These are phyloP conservation scores for sheep (Ovis aries) DNA, from an alignment of 2,113 vertebrate species.

Conservation along the genomic window ARS-UI_Ramb_v3.0 NC_056054.1:34574001-34574500, in stretches of 20 bases:
- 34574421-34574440: not conserved
- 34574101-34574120: not conserved
- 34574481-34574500: not conserved
- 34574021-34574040: not conserved
- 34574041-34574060: not conserved
- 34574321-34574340: conserved; percentile 95
- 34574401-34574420: not conserved
- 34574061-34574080: not conserved
- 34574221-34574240: not conserved
- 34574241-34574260: conserved; percentile 49
- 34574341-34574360: conserved; percentile 96
- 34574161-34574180: not conserved
- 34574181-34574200: not conserved
- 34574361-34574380: conserved; percentile 92
- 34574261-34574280: conserved; percentile 95
- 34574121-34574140: not conserved
- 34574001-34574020: not conserved
- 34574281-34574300: conserved; percentile 89
- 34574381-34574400: conserved; percentile 81
- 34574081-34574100: not conserved
- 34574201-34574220: not conserved
- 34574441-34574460: not conserved
- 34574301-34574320: conserved; percentile 88
- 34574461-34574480: not conserved
- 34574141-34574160: not conserved